phyloP scores from a whole-genome alignment of 2,888 invertebrate species.

The Melipona beecheii region DNA sequence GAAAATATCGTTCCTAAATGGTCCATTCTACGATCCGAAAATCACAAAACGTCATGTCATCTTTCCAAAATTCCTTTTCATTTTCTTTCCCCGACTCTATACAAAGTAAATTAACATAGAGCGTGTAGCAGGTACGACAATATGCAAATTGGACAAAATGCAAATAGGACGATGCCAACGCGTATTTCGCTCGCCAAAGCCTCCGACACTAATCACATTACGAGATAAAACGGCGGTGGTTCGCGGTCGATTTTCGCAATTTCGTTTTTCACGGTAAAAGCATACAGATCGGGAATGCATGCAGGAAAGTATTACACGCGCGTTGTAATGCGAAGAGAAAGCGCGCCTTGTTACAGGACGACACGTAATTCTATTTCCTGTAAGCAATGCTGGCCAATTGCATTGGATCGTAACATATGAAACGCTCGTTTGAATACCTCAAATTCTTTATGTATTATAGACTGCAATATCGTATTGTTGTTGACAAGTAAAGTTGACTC shows the following conservation, averaged over 20 bases:
- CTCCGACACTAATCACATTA: neutral
- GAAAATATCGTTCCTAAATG: too few species aligned
- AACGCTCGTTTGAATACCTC: neutral
- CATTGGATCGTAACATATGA: neutral
- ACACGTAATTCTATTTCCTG: slow-evolving; percentile 5
- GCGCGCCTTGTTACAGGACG: slow-evolving; percentile 10
- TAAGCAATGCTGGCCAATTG: neutral
- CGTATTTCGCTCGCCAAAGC: neutral
- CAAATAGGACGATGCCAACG: neutral
- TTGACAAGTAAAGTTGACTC: too few species aligned
- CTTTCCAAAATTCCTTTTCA: neutral
- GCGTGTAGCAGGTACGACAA: neutral
- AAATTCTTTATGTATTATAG: neutral
- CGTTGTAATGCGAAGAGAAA: slow-evolving; percentile 9
- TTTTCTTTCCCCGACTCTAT: neutral
- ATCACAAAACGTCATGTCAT: too few species aligned
- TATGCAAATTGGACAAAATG: slow-evolving; percentile 12
- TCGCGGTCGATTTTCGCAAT: neutral
- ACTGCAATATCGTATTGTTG: too few species aligned
- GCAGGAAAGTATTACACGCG: neutral
- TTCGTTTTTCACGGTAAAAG: neutral
- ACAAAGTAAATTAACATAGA: neutral
- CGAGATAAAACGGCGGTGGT: neutral
- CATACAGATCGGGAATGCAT: neutral
- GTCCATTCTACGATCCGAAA: too few species aligned